These are phyloP conservation scores for Arenaria interpres DNA, from an alignment of 2,113 vertebrate genomes.

Conservation along the genomic window DNA sequence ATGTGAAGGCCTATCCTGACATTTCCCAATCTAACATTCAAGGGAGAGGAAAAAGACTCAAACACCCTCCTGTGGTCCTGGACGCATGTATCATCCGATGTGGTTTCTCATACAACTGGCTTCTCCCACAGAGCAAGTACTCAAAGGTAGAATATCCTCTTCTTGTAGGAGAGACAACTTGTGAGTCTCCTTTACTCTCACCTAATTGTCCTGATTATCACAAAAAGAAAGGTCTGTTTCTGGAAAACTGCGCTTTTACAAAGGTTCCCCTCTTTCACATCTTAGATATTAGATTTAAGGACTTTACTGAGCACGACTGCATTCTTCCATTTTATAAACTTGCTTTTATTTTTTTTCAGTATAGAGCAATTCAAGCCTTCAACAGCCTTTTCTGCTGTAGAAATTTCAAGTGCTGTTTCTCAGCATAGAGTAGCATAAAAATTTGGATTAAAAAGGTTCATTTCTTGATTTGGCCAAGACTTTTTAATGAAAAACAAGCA, in stretches of 20 bases:
- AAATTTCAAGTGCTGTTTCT: neutral
- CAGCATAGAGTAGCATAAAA: neutral
- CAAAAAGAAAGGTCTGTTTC: neutral
- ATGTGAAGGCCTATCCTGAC: too few relatives aligned
- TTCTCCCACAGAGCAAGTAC: neutral
- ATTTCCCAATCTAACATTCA: neutral
- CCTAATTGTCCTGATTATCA: neutral
- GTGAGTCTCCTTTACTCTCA: neutral
- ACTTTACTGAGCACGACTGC: neutral
- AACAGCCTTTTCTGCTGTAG: neutral
- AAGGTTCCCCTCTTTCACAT: neutral
- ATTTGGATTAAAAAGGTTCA: neutral
- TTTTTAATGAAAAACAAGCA: neutral
- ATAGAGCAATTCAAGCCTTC: neutral
- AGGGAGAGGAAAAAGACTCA: neutral
- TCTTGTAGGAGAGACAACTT: neutral
- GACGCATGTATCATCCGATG: neutral
- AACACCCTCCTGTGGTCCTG: neutral
- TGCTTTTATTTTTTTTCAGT: rapidly evolving
- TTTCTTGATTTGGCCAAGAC: neutral
- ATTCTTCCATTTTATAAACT: neutral
- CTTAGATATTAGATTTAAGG: neutral
- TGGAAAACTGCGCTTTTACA: neutral
- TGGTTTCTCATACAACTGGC: neutral
- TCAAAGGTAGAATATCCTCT: conserved; percentile 27